Conservation (phyloP, 2,888 invertebrate species). For the Dryocosmus kuriphilus region DNA sequence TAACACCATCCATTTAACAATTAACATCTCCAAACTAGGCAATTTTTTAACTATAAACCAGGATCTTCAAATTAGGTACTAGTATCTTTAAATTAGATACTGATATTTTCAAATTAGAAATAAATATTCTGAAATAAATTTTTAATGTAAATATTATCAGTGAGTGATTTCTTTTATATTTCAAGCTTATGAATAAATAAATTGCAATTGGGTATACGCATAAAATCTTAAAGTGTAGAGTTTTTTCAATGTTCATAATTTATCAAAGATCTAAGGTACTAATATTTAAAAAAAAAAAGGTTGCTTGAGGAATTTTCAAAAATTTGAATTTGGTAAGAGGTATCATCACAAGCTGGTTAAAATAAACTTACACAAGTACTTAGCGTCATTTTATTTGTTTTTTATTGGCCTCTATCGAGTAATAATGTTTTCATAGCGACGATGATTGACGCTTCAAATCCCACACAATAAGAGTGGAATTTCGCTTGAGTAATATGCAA, state of each 20-base stretch:
- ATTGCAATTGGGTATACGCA: no score
- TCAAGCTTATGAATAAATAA: neutral
- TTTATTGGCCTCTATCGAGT: neutral
- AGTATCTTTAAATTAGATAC: neutral
- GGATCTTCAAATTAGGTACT: neutral
- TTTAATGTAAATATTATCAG: neutral
- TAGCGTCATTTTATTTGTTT: slow-evolving; percentile 1
- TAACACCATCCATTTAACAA: neutral
- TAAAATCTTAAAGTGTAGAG: no score
- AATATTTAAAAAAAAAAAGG: neutral
- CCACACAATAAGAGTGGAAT: slow-evolving; percentile 10
- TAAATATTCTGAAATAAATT: neutral
- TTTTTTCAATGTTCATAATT: neutral
- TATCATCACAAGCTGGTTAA: neutral
- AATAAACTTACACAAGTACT: slow-evolving; percentile 9
- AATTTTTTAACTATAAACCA: neutral
- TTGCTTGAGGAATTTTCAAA: no score
- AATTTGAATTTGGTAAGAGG: no score
- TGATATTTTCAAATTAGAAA: neutral
- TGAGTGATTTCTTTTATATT: neutral
- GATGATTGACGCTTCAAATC: neutral
- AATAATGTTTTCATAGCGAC: neutral
- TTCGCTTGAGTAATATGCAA: slow-evolving; percentile 25
- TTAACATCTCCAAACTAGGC: neutral
- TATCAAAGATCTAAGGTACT: neutral